phyloP scores from a whole-genome alignment of 1,140 invertebrate species.

The Aphaenogaster rudis region DNA sequence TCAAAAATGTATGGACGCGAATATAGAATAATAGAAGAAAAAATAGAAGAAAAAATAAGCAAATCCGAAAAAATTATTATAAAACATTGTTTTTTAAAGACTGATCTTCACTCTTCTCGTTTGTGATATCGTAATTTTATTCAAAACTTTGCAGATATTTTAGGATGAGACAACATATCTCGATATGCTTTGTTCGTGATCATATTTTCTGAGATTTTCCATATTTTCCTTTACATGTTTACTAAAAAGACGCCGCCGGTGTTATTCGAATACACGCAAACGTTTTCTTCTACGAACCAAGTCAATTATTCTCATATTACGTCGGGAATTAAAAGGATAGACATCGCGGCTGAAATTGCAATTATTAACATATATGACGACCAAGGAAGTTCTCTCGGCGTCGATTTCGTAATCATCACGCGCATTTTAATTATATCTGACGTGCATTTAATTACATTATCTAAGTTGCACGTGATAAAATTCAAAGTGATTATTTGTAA shows the following conservation, averaged over 20 bases:
- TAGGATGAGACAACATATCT: background rate
- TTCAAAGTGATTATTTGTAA: background rate
- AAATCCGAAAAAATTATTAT: background rate
- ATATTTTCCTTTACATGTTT: conserved; percentile 10
- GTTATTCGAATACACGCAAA: conserved; percentile 44
- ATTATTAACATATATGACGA: conserved; percentile 29
- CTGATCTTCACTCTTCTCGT: background rate
- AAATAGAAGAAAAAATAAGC: background rate
- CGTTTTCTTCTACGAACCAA: conserved; percentile 34
- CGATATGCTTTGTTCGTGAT: background rate
- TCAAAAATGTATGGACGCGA: background rate
- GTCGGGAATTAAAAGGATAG: conserved; percentile 68
- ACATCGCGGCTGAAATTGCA: conserved; percentile 39
- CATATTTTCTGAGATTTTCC: conserved; percentile 9
- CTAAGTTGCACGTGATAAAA: background rate
- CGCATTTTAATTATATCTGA: background rate
- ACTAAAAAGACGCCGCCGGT: background rate
- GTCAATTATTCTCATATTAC: conserved; percentile 75
- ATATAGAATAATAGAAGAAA: no score
- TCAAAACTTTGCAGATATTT: background rate
- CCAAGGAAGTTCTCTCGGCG: conserved; percentile 50
- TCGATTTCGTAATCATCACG: conserved; percentile 31
- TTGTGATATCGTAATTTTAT: background rate
- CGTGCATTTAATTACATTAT: background rate
- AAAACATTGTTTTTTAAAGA: background rate